A percentile compares a stretch with the other conserved stretches of the same genome.
Evolutionary conservation across 2,113 vertebrate species (phyloP).

Genomic region (Zosterops lateralis): DNA sequence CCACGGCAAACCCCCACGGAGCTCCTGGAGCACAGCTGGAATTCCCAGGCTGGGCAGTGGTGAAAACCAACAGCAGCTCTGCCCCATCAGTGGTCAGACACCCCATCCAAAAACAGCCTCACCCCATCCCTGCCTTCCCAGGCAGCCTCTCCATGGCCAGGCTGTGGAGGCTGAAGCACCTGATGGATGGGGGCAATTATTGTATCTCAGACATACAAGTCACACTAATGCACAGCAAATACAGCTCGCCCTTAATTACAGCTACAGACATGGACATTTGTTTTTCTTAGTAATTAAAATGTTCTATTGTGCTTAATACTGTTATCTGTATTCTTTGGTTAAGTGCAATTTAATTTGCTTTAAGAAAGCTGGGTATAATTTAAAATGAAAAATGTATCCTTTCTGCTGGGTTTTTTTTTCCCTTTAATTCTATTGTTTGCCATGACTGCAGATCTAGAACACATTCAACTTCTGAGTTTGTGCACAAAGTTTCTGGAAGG

Average conservation of each 20-base stretch:
- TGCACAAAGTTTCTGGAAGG: background rate
- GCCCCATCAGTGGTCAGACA: background rate
- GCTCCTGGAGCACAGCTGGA: background rate
- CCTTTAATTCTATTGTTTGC: background rate
- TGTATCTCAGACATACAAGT: constrained; percentile 32
- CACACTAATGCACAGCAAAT: constrained; percentile 41
- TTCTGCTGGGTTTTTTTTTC: background rate
- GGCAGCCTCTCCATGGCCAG: background rate
- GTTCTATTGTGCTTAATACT: constrained; percentile 51
- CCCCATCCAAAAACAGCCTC: background rate
- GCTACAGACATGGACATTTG: constrained; percentile 27
- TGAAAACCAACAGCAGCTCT: background rate
- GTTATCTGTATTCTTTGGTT: constrained; percentile 50
- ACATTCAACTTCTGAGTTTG: background rate
- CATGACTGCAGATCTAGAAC: background rate
- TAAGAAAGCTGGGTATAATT: constrained; percentile 27
- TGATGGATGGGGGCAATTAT: constrained; percentile 64
- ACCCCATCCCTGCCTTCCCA: background rate
- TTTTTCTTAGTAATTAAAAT: constrained; percentile 67
- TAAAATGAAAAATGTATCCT: constrained; percentile 6
- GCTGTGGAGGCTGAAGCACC: background rate
- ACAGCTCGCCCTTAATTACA: constrained; percentile 56
- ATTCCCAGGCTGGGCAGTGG: background rate
- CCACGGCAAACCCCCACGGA: background rate
- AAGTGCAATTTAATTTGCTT: constrained; percentile 65